Conservation (phyloP, 1,140 invertebrate genomes). For the Tenebrio molitor region DNA sequence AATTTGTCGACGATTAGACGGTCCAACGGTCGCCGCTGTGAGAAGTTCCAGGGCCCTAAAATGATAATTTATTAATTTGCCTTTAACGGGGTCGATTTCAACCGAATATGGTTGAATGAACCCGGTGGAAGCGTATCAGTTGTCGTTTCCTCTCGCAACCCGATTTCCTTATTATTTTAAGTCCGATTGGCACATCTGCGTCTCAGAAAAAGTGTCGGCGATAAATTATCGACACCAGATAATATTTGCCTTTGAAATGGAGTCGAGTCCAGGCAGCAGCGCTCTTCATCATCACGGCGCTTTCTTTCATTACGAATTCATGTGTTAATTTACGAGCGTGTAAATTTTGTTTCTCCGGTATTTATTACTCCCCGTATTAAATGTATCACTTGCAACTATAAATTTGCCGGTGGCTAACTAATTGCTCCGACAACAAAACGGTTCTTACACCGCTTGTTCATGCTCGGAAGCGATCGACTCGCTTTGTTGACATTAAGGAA, state of each 20-base stretch:
- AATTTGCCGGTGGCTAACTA: not conserved
- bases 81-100: conserved; percentile 6
- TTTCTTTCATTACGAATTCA: conserved; percentile 34
- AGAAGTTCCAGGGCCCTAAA: conserved; percentile 3
- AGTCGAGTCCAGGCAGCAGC: too few species aligned
- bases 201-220: not conserved
- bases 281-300: not conserved
- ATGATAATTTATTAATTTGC: conserved; percentile 25
- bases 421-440: too few species aligned
- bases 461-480: too few species aligned
- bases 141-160: conserved; percentile 13
- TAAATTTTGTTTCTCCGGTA: conserved; percentile 11
- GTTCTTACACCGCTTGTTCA: too few species aligned
- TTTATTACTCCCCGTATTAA: conserved; percentile 6
- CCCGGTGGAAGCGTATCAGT: conserved; percentile 15
- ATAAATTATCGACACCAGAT: conserved; percentile 7
- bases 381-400: conserved; percentile 4
- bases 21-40: not conserved
- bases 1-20: not conserved
- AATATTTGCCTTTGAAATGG: not conserved
- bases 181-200: conserved; percentile 16
- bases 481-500: not conserved
- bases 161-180: conserved; percentile 24
- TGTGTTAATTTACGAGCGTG: conserved; percentile 32
- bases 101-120: conserved; percentile 35